Evolutionary conservation across 2,888 invertebrate species (phyloP).

Genomic region (Metalampra italica): DNA sequence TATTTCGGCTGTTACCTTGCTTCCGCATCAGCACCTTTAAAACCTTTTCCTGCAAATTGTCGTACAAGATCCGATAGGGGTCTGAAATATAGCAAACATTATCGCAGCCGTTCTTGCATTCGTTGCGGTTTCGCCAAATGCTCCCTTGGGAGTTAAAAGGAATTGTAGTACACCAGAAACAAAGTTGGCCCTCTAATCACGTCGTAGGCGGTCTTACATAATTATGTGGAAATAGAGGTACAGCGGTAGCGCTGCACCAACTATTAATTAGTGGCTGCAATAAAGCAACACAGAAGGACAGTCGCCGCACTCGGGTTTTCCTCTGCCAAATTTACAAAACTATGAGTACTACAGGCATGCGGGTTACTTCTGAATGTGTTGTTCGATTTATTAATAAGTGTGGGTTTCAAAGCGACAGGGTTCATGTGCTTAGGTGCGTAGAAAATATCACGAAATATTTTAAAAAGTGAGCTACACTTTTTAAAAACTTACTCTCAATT

Average conservation of each 20-base stretch:
- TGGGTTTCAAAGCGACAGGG: no score
- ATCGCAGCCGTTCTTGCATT: slow-evolving; percentile 1
- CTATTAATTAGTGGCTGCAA: background rate
- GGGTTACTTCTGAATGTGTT: no score
- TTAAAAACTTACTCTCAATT: no score
- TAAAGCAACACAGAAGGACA: no score
- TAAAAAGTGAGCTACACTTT: no score
- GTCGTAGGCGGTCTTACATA: background rate
- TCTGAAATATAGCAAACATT: slow-evolving; percentile 10
- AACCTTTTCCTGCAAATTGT: background rate
- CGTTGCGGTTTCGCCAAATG: background rate
- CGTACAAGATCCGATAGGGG: slow-evolving; percentile 6
- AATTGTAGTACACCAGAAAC: background rate
- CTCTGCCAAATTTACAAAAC: no score
- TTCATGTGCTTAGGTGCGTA: no score
- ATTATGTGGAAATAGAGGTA: background rate
- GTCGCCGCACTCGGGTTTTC: no score
- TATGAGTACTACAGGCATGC: no score
- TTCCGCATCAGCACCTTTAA: slow-evolving; percentile 1
- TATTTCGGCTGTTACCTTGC: background rate
- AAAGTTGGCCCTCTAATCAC: slow-evolving; percentile 1
- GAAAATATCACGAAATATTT: no score
- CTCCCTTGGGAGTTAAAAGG: background rate
- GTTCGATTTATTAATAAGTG: no score
- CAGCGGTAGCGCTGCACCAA: background rate